Evolutionary conservation across 1,140 invertebrate species (phyloP).

Genomic region (Anagrus nilaparvatae): DNA sequence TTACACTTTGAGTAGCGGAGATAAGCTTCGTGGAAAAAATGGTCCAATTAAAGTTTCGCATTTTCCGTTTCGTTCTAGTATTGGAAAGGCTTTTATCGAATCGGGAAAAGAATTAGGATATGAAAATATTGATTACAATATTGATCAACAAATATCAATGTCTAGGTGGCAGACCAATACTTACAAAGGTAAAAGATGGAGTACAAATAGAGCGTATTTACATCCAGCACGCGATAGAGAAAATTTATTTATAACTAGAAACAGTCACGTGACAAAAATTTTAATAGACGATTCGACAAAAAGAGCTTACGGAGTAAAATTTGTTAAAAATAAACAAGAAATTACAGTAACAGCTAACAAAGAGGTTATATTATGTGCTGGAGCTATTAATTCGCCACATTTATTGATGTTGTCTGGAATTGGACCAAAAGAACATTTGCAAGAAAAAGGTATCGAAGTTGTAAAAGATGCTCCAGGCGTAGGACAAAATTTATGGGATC

Average conservation of each 20-base stretch:
- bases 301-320: conserved; percentile 46
- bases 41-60: neutral
- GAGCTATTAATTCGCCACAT: conserved; percentile 32
- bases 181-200: conserved; percentile 49
- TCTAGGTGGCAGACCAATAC: conserved; percentile 45
- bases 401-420: conserved; percentile 45
- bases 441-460: conserved; percentile 21
- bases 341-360: conserved; percentile 15
- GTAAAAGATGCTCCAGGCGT: conserved; percentile 44
- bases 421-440: conserved; percentile 37
- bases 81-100: conserved; percentile 31
- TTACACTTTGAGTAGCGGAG: conserved; percentile 22
- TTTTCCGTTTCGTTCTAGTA: neutral
- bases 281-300: conserved; percentile 45
- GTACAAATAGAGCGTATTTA: conserved; percentile 51
- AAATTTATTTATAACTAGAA: conserved; percentile 45
- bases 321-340: conserved; percentile 42
- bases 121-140: conserved; percentile 34
- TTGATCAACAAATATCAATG: conserved; percentile 26
- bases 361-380: conserved; percentile 34
- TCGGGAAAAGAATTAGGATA: conserved; percentile 40
- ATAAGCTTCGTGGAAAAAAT: neutral
- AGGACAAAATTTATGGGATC: conserved; percentile 63
- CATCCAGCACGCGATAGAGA: conserved; percentile 40
- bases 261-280: conserved; percentile 25